Percentiles rank a stretch among this genome's conserved stretches.
These are phyloP conservation scores for Ibidorhyncha struthersii DNA, from an alignment of 2,113 vertebrate species.

Conservation along the genomic window DNA sequence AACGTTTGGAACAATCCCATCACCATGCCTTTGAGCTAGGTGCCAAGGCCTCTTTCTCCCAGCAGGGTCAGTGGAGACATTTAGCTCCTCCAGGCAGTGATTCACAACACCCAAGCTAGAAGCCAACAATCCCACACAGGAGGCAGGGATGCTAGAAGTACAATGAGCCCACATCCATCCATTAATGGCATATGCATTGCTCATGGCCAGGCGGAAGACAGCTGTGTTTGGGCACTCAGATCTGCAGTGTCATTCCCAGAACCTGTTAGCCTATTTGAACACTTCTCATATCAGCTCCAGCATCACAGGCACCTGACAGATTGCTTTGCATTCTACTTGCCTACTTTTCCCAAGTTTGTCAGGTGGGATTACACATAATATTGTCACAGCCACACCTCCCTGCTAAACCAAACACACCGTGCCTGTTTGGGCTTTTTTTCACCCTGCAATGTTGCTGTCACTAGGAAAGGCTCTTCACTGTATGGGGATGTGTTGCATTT, in stretches of 20 bases:
- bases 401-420: not conserved
- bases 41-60: rapidly evolving
- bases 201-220: not conserved
- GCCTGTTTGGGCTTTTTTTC: not conserved
- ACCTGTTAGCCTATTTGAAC: not conserved
- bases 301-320: not conserved
- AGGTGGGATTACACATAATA: not conserved
- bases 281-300: not conserved
- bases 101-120: not conserved
- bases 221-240: not conserved
- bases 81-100: not conserved
- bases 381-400: not conserved
- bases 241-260: not conserved
- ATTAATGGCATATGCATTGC: not conserved
- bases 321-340: not conserved
- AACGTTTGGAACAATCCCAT: not conserved
- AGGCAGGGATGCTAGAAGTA: not conserved
- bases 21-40: not conserved
- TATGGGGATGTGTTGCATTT: not conserved
- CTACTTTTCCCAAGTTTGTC: not conserved
- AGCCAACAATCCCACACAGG: not conserved
- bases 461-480: not conserved
- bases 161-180: not conserved
- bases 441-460: not conserved
- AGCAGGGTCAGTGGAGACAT: not conserved